A percentile compares a stretch with the other conserved stretches of the same genome.
phyloP scores from a whole-genome alignment of 2,797 vertebrate genomes.

The Oophaga sylvatica region DNA sequence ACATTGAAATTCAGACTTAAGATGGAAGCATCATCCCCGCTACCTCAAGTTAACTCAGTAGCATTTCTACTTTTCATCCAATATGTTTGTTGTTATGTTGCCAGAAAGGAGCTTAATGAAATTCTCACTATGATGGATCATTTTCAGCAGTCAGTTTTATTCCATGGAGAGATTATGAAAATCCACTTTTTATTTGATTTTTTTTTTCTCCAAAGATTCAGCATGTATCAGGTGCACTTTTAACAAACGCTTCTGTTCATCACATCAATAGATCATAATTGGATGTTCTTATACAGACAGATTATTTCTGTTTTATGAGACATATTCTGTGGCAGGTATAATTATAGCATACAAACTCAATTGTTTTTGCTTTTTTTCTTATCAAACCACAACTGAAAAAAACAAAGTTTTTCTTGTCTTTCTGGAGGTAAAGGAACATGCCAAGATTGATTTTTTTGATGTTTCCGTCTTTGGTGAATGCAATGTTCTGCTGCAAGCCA shows the following conservation, averaged over 20 bases:
- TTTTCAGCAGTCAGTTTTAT: slow-evolving; percentile 25
- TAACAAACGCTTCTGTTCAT: slow-evolving; percentile 3
- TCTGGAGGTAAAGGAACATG: slow-evolving; percentile 56
- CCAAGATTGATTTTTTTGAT: slow-evolving; percentile 60
- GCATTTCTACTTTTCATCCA: not conserved
- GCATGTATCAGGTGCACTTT: slow-evolving; percentile 54
- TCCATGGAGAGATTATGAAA: slow-evolving; percentile 37
- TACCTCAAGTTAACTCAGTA: slow-evolving; percentile 14
- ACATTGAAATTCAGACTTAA: not conserved
- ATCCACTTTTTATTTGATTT: slow-evolving; percentile 55
- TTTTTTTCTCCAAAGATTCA: slow-evolving; percentile 47
- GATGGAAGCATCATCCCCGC: not conserved
- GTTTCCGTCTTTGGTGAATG: slow-evolving; percentile 64
- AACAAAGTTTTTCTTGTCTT: slow-evolving; percentile 48
- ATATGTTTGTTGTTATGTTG: slow-evolving; percentile 11
- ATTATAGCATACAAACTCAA: not conserved
- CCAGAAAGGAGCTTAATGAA: slow-evolving; percentile 7
- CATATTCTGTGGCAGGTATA: slow-evolving; percentile 37
- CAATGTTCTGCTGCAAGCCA: slow-evolving; percentile 39
- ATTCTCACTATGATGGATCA: slow-evolving; percentile 52
- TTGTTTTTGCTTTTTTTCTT: slow-evolving; percentile 22
- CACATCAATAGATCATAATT: slow-evolving; percentile 3
- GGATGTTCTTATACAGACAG: slow-evolving; percentile 30
- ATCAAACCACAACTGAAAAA: slow-evolving; percentile 43
- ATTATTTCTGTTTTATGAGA: slow-evolving; percentile 38